These are phyloP conservation scores for Dexiosoma caninum DNA, from an alignment of 2,888 invertebrate species.

Conservation along the genomic window DNA sequence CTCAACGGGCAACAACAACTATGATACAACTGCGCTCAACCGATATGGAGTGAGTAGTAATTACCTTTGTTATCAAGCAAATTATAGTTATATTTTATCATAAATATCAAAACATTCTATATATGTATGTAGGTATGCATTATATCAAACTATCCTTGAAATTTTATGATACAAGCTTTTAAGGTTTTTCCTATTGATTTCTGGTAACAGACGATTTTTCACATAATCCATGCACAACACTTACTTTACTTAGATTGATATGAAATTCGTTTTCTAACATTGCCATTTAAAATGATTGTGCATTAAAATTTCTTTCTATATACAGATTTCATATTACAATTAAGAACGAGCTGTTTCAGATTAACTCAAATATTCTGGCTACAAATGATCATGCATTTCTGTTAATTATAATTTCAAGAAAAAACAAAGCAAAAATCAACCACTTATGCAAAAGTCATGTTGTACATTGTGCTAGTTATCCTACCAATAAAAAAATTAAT, in stretches of 20 bases:
- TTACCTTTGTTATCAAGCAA: background rate
- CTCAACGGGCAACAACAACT: conserved; percentile 70
- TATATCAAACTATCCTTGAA: conserved; percentile 43
- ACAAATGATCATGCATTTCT: conserved; percentile 39
- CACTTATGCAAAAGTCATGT: conserved; percentile 44
- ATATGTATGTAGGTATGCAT: no score
- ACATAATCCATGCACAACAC: conserved; percentile 37
- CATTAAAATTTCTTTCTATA: conserved; percentile 19
- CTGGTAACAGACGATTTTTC: conserved; percentile 49
- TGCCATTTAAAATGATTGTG: conserved; percentile 26
- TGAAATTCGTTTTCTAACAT: conserved; percentile 36
- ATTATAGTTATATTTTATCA: background rate
- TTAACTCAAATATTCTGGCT: conserved; percentile 30
- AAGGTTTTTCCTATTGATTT: conserved; percentile 56
- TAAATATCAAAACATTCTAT: conserved; percentile 25
- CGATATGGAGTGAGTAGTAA: conserved; percentile 78
- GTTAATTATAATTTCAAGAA: conserved; percentile 31
- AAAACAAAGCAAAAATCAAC: no score
- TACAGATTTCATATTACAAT: conserved; percentile 30
- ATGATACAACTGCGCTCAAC: conserved; percentile 76
- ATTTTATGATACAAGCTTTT: conserved; percentile 57
- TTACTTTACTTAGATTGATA: conserved; percentile 35
- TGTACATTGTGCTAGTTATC: conserved; percentile 41
- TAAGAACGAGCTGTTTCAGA: conserved; percentile 33
- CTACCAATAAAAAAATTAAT: conserved; percentile 16